phyloP scores from a whole-genome alignment of 2,888 invertebrate genomes.

The Eretmocerus hayati region DNA sequence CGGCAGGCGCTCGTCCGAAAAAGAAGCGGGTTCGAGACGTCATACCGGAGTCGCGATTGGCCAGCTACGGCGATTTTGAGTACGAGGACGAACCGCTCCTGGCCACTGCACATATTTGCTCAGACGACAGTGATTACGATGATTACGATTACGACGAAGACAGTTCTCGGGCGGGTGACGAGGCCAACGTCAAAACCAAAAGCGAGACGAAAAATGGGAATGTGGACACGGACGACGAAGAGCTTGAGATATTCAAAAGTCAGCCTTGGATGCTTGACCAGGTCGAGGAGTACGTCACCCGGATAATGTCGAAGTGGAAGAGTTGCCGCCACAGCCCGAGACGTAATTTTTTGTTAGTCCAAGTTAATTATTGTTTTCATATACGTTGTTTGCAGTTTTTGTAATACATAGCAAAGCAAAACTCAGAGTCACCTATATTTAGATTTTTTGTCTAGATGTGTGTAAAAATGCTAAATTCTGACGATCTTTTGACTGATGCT shows the following conservation, averaged over 20 bases:
- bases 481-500: too few relatives aligned
- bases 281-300: constrained; percentile 38
- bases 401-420: too few relatives aligned
- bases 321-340: too few relatives aligned
- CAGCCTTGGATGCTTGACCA: constrained; percentile 41
- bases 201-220: neutral
- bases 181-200: neutral
- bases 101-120: too few relatives aligned
- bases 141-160: constrained; percentile 5
- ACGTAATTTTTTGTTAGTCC: too few relatives aligned
- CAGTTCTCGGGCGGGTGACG: neutral
- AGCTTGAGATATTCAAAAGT: neutral
- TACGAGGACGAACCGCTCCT: constrained; percentile 57
- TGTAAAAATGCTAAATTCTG: too few relatives aligned
- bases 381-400: too few relatives aligned
- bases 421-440: too few relatives aligned
- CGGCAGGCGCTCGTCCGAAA: constrained; percentile 1
- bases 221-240: neutral
- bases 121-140: constrained; percentile 32
- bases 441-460: too few relatives aligned
- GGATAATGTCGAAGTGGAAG: constrained; percentile 25
- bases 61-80: constrained; percentile 54
- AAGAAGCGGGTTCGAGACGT: constrained; percentile 54
- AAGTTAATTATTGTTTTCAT: too few relatives aligned
- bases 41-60: constrained; percentile 59